Conservation (phyloP, 2,113 vertebrate species). For the Maccullochella peelii region DNA sequence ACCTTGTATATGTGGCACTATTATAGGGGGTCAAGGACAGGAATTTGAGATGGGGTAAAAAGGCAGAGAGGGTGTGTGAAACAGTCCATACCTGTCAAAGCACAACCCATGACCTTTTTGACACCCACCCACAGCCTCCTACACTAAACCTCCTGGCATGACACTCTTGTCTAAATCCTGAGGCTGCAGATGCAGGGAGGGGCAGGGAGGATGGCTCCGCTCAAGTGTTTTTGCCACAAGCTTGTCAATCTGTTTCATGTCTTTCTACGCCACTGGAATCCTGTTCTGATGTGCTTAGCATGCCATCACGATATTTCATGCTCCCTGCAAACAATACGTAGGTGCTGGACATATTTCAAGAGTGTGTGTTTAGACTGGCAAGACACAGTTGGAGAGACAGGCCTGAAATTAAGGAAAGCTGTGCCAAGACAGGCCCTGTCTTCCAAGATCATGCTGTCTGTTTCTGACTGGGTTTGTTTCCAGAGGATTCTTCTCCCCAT, state of each 20-base stretch:
- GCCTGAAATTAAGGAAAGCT: slow-evolving; percentile 42
- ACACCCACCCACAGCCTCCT: slow-evolving; percentile 56
- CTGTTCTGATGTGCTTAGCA: slow-evolving; percentile 36
- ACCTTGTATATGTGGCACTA: slow-evolving; percentile 39
- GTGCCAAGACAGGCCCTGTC: slow-evolving; percentile 39
- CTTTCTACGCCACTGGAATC: slow-evolving; percentile 52
- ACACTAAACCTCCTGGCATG: slow-evolving; percentile 33
- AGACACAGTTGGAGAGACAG: slow-evolving; percentile 43
- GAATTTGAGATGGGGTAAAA: slow-evolving; percentile 54
- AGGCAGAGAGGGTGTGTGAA: slow-evolving; percentile 47
- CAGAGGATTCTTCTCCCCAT: slow-evolving; percentile 18
- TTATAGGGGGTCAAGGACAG: slow-evolving; percentile 38
- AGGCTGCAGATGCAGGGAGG: slow-evolving; percentile 37
- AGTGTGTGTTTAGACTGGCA: slow-evolving; percentile 72
- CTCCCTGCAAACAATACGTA: slow-evolving; percentile 65
- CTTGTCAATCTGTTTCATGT: slow-evolving; percentile 72
- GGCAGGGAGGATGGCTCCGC: slow-evolving; percentile 38
- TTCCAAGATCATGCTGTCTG: slow-evolving; percentile 30
- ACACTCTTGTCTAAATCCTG: slow-evolving; percentile 23
- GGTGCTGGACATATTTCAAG: slow-evolving; percentile 66
- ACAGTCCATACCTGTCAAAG: slow-evolving; percentile 52
- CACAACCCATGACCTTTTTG: slow-evolving; percentile 56
- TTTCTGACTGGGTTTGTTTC: slow-evolving; percentile 47
- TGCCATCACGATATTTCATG: slow-evolving; percentile 62
- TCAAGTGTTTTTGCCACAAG: slow-evolving; percentile 50